phyloP scores from a whole-genome alignment of 2,113 vertebrate species.

The Bubo scandiacus region DNA sequence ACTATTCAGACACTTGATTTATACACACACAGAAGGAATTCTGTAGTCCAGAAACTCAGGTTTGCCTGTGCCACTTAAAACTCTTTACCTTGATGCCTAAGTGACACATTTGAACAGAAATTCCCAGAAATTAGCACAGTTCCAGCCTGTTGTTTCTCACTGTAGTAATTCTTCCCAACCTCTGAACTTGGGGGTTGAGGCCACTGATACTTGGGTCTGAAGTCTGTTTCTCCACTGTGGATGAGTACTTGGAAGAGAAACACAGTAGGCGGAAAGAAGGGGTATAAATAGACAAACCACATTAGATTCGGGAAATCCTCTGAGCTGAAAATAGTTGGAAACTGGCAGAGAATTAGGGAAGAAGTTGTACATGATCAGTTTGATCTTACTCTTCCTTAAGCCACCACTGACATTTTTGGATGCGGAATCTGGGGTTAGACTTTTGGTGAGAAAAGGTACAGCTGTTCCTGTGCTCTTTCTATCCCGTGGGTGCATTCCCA shows the following conservation, averaged over 20 bases:
- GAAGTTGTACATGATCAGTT: neutral
- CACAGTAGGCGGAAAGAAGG: neutral
- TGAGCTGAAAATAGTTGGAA: neutral
- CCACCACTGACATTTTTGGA: neutral
- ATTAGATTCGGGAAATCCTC: neutral
- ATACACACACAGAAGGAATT: neutral
- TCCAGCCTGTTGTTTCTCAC: neutral
- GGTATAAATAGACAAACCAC: neutral
- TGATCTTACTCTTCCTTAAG: neutral
- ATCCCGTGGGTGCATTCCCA: fast-evolving
- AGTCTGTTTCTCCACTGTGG: neutral
- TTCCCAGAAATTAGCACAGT: neutral
- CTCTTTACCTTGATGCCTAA: neutral
- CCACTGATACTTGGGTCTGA: neutral
- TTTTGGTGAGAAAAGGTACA: neutral
- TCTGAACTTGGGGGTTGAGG: neutral
- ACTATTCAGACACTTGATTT: neutral
- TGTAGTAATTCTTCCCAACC: neutral
- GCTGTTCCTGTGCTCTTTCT: neutral
- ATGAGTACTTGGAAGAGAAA: neutral
- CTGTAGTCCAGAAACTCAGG: neutral
- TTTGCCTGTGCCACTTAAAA: neutral
- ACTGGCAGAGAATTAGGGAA: neutral
- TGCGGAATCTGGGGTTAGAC: neutral
- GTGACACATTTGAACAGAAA: neutral